A percentile compares a stretch with the other conserved stretches of the same genome.
These are phyloP conservation scores for Eleginops maclovinus DNA, from an alignment of 2,113 vertebrate genomes.

Conservation along the genomic window DNA sequence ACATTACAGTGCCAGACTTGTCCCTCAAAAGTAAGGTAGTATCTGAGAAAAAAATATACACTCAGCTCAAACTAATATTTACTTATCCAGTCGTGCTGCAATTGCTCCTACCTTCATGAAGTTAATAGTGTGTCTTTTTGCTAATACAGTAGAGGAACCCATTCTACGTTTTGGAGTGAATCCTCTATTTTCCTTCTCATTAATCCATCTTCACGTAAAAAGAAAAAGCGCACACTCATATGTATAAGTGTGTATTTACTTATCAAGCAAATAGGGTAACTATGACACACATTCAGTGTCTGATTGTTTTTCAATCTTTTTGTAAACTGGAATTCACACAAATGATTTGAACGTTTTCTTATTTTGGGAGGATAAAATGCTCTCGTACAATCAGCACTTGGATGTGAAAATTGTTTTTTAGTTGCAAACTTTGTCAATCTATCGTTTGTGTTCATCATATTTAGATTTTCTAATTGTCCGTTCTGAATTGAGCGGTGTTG, in stretches of 20 bases:
- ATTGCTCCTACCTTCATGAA: too few species aligned
- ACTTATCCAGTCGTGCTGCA: neutral
- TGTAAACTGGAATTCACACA: neutral
- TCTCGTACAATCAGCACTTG: neutral
- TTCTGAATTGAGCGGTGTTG: neutral
- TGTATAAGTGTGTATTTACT: neutral
- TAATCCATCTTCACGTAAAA: neutral
- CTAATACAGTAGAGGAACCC: too few species aligned
- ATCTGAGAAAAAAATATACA: neutral
- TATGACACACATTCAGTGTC: neutral
- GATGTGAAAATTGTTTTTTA: neutral
- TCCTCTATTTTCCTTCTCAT: too few species aligned
- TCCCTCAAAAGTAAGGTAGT: neutral
- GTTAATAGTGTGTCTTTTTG: neutral
- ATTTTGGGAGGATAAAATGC: neutral
- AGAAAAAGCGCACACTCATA: neutral
- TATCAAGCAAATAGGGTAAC: neutral
- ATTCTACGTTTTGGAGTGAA: too few species aligned
- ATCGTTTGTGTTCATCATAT: neutral
- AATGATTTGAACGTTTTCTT: neutral
- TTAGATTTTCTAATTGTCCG: neutral
- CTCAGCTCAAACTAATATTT: neutral
- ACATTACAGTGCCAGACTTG: neutral
- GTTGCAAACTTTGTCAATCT: neutral
- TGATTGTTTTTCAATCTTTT: neutral